Evolutionary conservation across 2,113 vertebrate genomes (phyloP).

Genomic region (Grammomys surdaster): DNA sequence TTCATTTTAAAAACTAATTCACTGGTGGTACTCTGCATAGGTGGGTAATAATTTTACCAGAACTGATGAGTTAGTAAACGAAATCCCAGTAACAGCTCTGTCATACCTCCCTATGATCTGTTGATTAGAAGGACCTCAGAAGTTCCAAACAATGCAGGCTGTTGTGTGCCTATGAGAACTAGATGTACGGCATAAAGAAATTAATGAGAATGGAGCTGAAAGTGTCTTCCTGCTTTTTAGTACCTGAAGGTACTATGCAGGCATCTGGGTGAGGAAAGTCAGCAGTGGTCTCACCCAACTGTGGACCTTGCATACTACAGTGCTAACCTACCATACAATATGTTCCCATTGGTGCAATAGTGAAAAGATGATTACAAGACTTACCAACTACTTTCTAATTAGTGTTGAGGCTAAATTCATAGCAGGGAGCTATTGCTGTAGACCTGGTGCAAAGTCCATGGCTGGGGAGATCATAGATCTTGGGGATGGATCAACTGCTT

Average conservation of each 20-base stretch:
- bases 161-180: not conserved
- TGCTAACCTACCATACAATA: not conserved
- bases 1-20: not conserved
- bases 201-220: not conserved
- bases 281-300: not conserved
- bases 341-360: not conserved
- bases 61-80: not conserved
- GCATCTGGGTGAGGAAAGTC: not conserved
- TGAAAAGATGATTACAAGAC: not conserved
- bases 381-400: not conserved
- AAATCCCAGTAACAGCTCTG: not conserved
- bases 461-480: not conserved
- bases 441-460: not conserved
- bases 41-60: not conserved
- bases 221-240: not conserved
- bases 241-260: not conserved
- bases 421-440: not conserved
- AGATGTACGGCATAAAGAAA: not conserved
- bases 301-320: not conserved
- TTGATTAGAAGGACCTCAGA: not conserved
- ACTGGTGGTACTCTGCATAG: not conserved
- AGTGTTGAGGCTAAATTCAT: not conserved
- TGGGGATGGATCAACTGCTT: not conserved
- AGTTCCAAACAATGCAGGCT: not conserved
- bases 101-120: not conserved